phyloP scores from a whole-genome alignment of 2,888 invertebrate genomes.

The Taenaris catops region DNA sequence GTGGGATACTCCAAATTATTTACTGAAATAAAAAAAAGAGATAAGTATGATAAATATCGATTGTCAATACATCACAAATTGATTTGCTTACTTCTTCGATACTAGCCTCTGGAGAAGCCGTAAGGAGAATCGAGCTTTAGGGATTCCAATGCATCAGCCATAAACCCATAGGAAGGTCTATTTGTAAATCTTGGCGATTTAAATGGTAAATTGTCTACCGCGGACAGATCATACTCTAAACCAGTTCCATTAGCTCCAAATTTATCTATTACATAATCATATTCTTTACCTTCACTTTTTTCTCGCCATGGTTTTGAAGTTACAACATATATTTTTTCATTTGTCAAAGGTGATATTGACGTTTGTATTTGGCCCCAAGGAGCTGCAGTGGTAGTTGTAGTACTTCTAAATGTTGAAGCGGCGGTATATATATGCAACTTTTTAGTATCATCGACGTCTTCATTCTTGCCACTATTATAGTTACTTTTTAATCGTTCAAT shows the following conservation, averaged over 20 bases:
- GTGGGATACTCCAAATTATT: constrained; percentile 73
- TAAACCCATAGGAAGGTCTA: constrained; percentile 77
- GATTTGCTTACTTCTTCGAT: constrained; percentile 63
- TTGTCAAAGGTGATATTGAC: constrained; percentile 86
- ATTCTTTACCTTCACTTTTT: constrained; percentile 42
- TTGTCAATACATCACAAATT: background rate
- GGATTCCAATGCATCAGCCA: constrained; percentile 47
- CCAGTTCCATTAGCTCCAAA: constrained; percentile 56
- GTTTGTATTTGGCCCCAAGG: constrained; percentile 85
- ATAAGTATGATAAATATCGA: constrained; percentile 6
- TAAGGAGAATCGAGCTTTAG: constrained; percentile 54
- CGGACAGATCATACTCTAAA: constrained; percentile 37
- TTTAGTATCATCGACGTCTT: constrained; percentile 41
- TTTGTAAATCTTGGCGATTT: constrained; percentile 77
- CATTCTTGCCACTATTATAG: constrained; percentile 40
- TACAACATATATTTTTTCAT: constrained; percentile 90
- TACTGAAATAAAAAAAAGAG: constrained; percentile 59
- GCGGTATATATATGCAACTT: constrained; percentile 63
- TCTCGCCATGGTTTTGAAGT: constrained; percentile 85
- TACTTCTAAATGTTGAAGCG: constrained; percentile 56
- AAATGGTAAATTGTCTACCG: constrained; percentile 49
- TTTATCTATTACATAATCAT: constrained; percentile 40
- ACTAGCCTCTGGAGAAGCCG: constrained; percentile 63
- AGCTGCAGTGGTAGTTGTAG: constrained; percentile 57
- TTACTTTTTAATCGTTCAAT: constrained; percentile 51